phyloP scores from a whole-genome alignment of 2,888 invertebrate species.

The Pammene fasciana region DNA sequence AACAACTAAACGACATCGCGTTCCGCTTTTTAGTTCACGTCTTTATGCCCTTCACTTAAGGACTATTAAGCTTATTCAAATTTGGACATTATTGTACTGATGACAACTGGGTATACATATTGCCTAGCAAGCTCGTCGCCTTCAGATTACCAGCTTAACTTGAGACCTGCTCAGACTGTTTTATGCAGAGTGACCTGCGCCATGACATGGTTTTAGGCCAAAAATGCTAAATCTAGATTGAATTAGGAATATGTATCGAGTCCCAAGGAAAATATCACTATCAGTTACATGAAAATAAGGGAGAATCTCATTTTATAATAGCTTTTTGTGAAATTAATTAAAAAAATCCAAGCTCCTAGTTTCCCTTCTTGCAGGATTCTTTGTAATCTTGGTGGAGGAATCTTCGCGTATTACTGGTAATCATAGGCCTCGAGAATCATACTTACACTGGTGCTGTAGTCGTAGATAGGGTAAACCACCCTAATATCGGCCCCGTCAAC shows the following conservation, averaged over 20 bases:
- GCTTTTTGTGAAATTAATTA: not conserved
- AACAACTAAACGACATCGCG: conserved; percentile 65
- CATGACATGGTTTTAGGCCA: too few relatives aligned
- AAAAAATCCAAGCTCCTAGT: too few relatives aligned
- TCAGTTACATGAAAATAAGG: too few relatives aligned
- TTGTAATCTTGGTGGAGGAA: too few relatives aligned
- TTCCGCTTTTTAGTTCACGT: conserved; percentile 46
- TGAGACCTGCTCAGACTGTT: not conserved
- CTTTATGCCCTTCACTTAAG: conserved; percentile 58
- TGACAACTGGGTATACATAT: conserved; percentile 61
- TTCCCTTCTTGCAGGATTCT: too few relatives aligned
- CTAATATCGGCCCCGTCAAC: too few relatives aligned
- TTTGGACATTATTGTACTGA: conserved; percentile 61
- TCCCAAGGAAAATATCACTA: too few relatives aligned
- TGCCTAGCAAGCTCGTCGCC: not conserved
- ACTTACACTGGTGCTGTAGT: not conserved
- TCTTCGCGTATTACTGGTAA: too few relatives aligned
- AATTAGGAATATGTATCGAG: too few relatives aligned
- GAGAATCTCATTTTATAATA: not conserved
- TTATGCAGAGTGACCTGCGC: not conserved
- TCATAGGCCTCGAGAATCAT: not conserved
- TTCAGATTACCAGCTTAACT: not conserved
- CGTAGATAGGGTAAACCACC: too few relatives aligned
- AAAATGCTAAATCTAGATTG: too few relatives aligned
- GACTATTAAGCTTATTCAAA: conserved; percentile 49